Conservation (phyloP, 2,797 vertebrate genomes). For the Pachyuromys duprasi region DNA sequence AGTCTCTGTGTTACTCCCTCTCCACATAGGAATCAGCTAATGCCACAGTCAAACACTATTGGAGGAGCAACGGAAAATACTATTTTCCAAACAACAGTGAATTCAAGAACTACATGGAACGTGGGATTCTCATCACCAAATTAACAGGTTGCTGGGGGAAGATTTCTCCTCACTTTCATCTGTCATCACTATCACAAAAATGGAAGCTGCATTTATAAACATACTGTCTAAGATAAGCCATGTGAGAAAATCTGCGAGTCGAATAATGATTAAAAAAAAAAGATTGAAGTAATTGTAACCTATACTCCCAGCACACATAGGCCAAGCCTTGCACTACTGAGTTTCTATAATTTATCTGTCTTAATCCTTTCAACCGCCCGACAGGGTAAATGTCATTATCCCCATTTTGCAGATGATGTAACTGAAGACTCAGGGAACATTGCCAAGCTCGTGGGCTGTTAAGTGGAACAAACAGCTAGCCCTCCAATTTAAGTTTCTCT, state of each 20-base stretch:
- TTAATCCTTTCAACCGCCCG: constrained; percentile 23
- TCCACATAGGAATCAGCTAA: constrained; percentile 74
- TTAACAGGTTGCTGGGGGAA: constrained; percentile 19
- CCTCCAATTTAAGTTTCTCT: constrained; percentile 42
- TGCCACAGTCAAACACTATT: constrained; percentile 66
- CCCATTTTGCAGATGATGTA: constrained; percentile 67
- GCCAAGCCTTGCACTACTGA: neutral
- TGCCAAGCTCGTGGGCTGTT: constrained; percentile 58
- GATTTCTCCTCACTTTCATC: constrained; percentile 69
- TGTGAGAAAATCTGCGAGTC: constrained; percentile 44
- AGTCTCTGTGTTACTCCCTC: constrained; percentile 66
- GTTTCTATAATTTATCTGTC: neutral
- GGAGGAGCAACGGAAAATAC: constrained; percentile 72
- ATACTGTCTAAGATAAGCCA: neutral
- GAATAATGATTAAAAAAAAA: neutral
- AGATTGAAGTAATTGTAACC: constrained; percentile 41
- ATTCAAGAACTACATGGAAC: constrained; percentile 71
- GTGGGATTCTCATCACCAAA: neutral
- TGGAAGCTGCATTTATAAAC: constrained; percentile 22
- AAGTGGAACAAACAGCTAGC: constrained; percentile 67
- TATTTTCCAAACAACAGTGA: constrained; percentile 72
- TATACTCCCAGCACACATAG: neutral
- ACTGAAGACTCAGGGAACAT: constrained; percentile 46
- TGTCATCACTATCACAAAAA: constrained; percentile 79
- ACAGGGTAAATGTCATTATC: constrained; percentile 31